These are phyloP conservation scores for Denticeps clupeoides DNA, from an alignment of 2,797 vertebrate genomes.

Conservation along the genomic window DNA sequence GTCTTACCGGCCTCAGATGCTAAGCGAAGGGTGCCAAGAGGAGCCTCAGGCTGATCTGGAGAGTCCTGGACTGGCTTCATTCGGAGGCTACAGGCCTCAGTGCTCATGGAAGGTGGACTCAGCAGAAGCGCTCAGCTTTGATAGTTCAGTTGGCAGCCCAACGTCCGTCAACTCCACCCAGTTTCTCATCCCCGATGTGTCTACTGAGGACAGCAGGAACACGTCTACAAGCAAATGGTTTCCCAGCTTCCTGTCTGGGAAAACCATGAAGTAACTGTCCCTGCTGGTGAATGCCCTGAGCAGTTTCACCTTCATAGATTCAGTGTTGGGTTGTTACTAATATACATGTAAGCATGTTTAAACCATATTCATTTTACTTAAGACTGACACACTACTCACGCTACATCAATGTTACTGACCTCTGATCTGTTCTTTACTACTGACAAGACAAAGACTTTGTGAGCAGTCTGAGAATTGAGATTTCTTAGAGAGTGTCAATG, in stretches of 20 bases:
- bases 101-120: slow-evolving; percentile 70
- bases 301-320: no score
- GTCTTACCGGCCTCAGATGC: slow-evolving; percentile 55
- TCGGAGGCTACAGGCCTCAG: slow-evolving; percentile 79
- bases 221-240: slow-evolving; percentile 55
- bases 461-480: neutral
- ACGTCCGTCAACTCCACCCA: slow-evolving; percentile 87
- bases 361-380: neutral
- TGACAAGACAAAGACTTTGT: neutral
- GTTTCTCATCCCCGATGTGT: slow-evolving; percentile 75
- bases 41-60: slow-evolving; percentile 55
- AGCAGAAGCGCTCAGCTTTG: slow-evolving; percentile 45
- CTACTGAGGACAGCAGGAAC: slow-evolving; percentile 50
- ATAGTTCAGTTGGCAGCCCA: slow-evolving; percentile 78
- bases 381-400: neutral
- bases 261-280: slow-evolving; percentile 33
- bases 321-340: neutral
- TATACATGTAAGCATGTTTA: slow-evolving; percentile 1
- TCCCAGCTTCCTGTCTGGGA: slow-evolving; percentile 45
- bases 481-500: neutral
- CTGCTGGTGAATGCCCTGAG: no score
- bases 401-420: neutral
- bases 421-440: neutral
- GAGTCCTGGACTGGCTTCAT: slow-evolving; percentile 8
- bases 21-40: slow-evolving; percentile 31